Base-by-base conservation (phyloP, 2,113 vertebrate genomes). In the Atractosteus spatula region DNA sequence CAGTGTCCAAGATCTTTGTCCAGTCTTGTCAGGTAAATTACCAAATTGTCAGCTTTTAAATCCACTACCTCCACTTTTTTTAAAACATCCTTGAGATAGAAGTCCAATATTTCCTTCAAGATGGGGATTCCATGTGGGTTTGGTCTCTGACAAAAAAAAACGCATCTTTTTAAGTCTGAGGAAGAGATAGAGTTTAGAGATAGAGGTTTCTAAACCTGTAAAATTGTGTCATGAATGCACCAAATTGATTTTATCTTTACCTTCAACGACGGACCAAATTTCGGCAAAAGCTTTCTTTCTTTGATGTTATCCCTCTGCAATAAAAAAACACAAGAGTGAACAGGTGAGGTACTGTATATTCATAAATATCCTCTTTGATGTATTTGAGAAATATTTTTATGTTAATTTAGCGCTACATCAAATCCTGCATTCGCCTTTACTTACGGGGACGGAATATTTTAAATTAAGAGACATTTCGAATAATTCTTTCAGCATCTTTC, bases 31-130 rank as follows among this genome's bases (percentile, higher is more conserved):
- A 93, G 89, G 62, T 82, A 84, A 72, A 71, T 81, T 56, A 84
- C 74, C 65, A 93, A 8, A 4, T 66, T 76, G 67, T 47, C 55
- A 17, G 73, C 44, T 8, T 65, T 67, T 29, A 80, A 77, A 54
- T 65, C 71, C n/a, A 74, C 79, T 17, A 44, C 69, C 71, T 69
- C 74, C 41, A 72, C 8, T 56, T 74, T 72, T n/a, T 12, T 69
- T 75, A 93, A 90, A 71, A 93, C 82, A 2, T 89, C 75, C 72
- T 89, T 81, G 45, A 81, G 3, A 2, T 92, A 93, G 76, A 94
- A 91, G 29, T 85, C 89, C 41, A 90, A 80, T 70, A 93, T 78
- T 45, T 71, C 68, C 56, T 74, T 76, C 29, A 80, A 54, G 13
- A 74, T 75, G 7, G 68, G 59, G 3, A 74, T 64, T 3, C 69